Evolutionary conservation across 2,888 invertebrate species (phyloP), one percentile per base, ranked within the genome.

Genomic region (Strigamia crassipes): DNA sequence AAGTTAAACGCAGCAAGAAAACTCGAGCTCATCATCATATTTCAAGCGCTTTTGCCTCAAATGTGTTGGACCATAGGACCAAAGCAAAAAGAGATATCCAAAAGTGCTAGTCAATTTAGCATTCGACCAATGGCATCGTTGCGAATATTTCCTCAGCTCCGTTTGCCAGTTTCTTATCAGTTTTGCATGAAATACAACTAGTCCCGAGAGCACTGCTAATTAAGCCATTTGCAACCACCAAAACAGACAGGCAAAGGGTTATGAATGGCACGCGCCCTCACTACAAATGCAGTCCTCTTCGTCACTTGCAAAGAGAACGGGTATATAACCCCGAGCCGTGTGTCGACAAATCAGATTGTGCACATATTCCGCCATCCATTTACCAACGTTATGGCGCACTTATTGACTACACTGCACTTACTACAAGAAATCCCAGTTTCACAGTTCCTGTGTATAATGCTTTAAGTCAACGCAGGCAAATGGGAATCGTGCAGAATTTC

Each of bases 181-280:
- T 56, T 56, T 56, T 56, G 56, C 56, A 56, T 56, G 56, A 56
- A 56, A 56, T 56, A 56, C 56, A 56, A 56, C 56, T 56, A 56
- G 56, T 56, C 56, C 18, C 56, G n/a, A 56, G 56, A 56, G 56
- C 56, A 15, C 56, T 56, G 56, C 56, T 56, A 56, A 56, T 56
- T 56, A 56, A 56, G 56, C 56, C 56, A 56, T 56, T 56, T 56
- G 56, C 56, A 56, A 56, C 56, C 56, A 56, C 56, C 15, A 18
- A 56, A 56, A 56, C 56, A 56, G 56, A 56, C 56, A 56, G 56
- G 56, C 56, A 56, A 56, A 56, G 56, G 56, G 56, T 56, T 56
- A 56, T 56, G 56, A 56, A 56, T 56, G 56, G 56, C 56, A 56
- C 56, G 56, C 56, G 56, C 56, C 56, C 56, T 56, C 9, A 56